These are phyloP conservation scores for Hedychridium roseum DNA, from an alignment of 2,888 invertebrate species.

Conservation along the genomic window DNA sequence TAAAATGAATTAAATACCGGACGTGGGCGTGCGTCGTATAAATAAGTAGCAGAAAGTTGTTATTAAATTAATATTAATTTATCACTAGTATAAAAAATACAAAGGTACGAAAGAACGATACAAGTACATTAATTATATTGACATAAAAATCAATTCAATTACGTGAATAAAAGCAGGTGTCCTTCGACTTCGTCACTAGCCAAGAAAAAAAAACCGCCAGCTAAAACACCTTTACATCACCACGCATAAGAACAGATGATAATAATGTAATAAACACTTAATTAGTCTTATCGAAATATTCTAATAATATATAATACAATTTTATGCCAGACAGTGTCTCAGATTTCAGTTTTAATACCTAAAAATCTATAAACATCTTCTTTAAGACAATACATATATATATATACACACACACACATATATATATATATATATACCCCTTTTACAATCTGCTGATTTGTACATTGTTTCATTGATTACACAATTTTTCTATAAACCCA, in stretches of 20 bases:
- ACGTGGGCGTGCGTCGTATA: conserved; percentile 29
- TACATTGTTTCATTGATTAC: conserved; percentile 5
- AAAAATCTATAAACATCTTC: conserved; percentile 12
- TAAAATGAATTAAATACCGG: conserved; percentile 8
- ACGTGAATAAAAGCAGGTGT: conserved; percentile 26
- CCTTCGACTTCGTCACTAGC: conserved; percentile 26
- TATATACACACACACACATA: no score
- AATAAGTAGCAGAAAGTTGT: conserved; percentile 25
- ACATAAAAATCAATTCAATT: conserved; percentile 31
- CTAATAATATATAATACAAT: conserved; percentile 8
- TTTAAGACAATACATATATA: conserved; percentile 11
- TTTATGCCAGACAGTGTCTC: conserved; percentile 5
- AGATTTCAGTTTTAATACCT: conserved; percentile 17
- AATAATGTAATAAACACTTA: conserved; percentile 4
- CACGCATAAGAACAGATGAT: conserved; percentile 4
- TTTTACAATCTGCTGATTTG: conserved; percentile 7
- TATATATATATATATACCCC: conserved; percentile 8
- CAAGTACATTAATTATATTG: conserved; percentile 21
- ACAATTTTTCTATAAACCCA: neutral
- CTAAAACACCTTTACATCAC: conserved; percentile 8
- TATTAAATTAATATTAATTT: conserved; percentile 27
- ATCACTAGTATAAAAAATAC: conserved; percentile 27
- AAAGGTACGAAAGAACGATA: conserved; percentile 27
- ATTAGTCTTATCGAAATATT: conserved; percentile 8
- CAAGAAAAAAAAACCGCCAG: conserved; percentile 17